Evolutionary conservation across 2,888 invertebrate genomes (phyloP).

Genomic region (Pelosia muscerda): DNA sequence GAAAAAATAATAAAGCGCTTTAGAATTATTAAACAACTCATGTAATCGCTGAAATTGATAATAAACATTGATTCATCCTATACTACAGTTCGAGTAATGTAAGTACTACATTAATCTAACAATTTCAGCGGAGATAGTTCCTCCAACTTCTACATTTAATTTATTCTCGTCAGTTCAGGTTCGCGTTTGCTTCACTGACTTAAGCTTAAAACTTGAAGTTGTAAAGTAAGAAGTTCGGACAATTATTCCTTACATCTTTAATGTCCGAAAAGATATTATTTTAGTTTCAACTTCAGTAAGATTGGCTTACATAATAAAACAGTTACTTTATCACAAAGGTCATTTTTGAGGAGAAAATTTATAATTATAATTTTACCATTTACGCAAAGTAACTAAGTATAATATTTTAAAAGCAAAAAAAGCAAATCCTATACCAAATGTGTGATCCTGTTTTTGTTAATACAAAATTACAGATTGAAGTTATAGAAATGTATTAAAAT

Average conservation of each 20-base stretch:
- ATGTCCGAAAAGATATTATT: background rate
- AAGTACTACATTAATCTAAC: conserved; percentile 35
- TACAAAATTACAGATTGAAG: background rate
- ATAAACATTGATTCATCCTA: background rate
- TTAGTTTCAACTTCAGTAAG: background rate
- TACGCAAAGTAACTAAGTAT: too few relatives aligned
- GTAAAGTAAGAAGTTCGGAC: background rate
- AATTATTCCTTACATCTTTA: conserved; percentile 4
- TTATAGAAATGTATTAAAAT: too few relatives aligned
- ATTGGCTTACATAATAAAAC: background rate
- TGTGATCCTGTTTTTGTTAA: background rate
- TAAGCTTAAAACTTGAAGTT: conserved; percentile 15
- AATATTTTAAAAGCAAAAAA: too few relatives aligned
- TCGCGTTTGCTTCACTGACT: conserved; percentile 36
- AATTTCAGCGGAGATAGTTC: conserved; percentile 41
- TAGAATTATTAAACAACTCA: background rate
- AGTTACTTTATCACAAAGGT: too few relatives aligned
- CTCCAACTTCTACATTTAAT: conserved; percentile 45
- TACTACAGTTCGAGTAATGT: background rate
- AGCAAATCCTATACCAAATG: too few relatives aligned
- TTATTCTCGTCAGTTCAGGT: conserved; percentile 48
- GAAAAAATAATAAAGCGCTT: background rate
- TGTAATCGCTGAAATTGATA: background rate
- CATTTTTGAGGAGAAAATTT: too few relatives aligned
- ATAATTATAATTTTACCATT: too few relatives aligned